Base-by-base conservation (phyloP, 2,113 vertebrate genomes). In the Bagarius yarrelli region DNA sequence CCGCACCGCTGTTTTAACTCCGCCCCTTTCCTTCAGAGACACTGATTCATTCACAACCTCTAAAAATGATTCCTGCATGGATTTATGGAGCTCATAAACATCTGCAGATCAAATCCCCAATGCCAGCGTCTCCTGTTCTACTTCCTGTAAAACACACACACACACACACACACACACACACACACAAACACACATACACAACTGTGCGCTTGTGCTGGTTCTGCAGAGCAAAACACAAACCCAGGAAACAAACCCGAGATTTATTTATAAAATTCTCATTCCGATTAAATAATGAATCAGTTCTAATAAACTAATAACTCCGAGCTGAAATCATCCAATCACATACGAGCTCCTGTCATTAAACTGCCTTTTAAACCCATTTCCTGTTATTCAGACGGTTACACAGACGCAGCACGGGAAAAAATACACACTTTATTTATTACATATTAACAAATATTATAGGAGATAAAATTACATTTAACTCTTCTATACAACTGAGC, bases 61-160 rank as follows among this genome's bases (percentile, higher is more conserved):
- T 16, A 44, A 44, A 23, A 75, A 77, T 52, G 40, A 55, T 18
- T 66, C 23, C 15, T 18, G 13, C 13, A 78, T n/a, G 32, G 5
- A 66, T 66, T 30, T 23, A 40, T 19, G 77, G 52, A 2, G 32
- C 32, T 21, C 64, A 69, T 1, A 15, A 36, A 36, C 77, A 79
- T 50, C 77, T 69, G 63, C 77, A 56, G 61, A 69, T 69, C 63
- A 72, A 79, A 79, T 67, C 32, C 52, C 27, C 21, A 16, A 34
- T 12, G 30, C 23, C 77, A 0, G 30, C 56, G 56, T 78, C 27
- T 60, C 66, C 47, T 53, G 34, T 66, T 69, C 63, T 19, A 55
- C 77, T 56, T 52, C 61, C 77, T 56, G 77, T 67, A 4, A 72
- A 40, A 18, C 3, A 40, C 3, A 40, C 36, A 3, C 36, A 40